Evolutionary conservation across 2,113 vertebrate species (phyloP).

Genomic region (Lycocorax pyrrhopterus): DNA sequence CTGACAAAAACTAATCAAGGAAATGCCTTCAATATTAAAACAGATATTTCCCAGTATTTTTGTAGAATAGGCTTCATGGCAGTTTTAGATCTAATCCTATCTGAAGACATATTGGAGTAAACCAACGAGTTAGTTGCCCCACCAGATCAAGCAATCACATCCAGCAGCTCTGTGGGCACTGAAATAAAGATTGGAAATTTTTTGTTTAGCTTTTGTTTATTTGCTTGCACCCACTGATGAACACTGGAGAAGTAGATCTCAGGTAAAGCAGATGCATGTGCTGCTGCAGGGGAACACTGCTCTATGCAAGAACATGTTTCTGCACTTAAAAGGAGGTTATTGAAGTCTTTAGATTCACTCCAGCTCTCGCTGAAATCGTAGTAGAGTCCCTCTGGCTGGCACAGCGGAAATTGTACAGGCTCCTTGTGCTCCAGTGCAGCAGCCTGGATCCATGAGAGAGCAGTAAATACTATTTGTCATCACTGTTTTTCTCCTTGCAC

Average conservation of each 20-base stretch:
- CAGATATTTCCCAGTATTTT: background rate
- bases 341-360: background rate
- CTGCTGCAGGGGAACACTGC: background rate
- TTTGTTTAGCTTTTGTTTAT: background rate
- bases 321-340: background rate
- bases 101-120: background rate
- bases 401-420: rapidly evolving
- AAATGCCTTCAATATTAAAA: background rate
- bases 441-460: background rate
- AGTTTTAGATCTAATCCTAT: background rate
- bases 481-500: background rate
- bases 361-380: background rate
- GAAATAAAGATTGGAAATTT: background rate
- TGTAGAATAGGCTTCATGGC: background rate
- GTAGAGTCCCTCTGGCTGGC: background rate
- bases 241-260: background rate
- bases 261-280: background rate
- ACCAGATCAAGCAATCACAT: background rate
- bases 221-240: background rate
- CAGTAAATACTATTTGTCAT: background rate
- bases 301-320: background rate
- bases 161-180: background rate
- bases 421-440: background rate
- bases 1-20: background rate
- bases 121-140: background rate